These are phyloP conservation scores for Rhabdophis nuchalis DNA, from an alignment of 2,797 vertebrate species.

Conservation along the genomic window DNA sequence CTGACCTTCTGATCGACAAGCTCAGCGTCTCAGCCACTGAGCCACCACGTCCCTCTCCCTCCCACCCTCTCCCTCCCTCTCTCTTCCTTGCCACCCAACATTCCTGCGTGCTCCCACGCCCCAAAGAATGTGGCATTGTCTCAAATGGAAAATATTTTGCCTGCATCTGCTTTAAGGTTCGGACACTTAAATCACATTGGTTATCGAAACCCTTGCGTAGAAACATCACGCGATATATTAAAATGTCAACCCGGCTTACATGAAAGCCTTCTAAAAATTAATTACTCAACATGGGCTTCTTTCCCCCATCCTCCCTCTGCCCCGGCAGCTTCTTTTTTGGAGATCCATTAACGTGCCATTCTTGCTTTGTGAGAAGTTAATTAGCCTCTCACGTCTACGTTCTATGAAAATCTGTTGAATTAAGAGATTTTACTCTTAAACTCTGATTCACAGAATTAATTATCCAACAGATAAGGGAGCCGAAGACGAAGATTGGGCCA, in stretches of 20 bases:
- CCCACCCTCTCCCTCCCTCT: too few species aligned
- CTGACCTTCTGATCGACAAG: too few species aligned
- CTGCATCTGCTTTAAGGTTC: not conserved
- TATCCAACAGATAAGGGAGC: not conserved
- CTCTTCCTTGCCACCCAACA: not conserved
- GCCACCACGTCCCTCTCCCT: too few species aligned
- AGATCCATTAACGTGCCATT: slow-evolving; percentile 6
- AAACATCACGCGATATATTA: not conserved
- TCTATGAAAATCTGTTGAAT: not conserved
- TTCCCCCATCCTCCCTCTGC: too few species aligned
- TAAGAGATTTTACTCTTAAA: not conserved
- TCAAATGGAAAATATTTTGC: not conserved
- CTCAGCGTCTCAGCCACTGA: too few species aligned
- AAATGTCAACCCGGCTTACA: not conserved
- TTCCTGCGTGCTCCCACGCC: not conserved
- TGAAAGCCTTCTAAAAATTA: not conserved
- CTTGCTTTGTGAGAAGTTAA: slow-evolving; percentile 9
- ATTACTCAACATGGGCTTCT: not conserved
- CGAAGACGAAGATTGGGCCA: not conserved
- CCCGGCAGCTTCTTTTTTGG: not conserved
- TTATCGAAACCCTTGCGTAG: not conserved
- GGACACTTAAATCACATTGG: not conserved
- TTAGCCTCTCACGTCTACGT: slow-evolving; percentile 10
- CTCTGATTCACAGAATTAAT: not conserved
- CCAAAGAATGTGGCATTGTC: not conserved